phyloP scores from a whole-genome alignment of 2,797 vertebrate species.

The Cygnus olor region DNA sequence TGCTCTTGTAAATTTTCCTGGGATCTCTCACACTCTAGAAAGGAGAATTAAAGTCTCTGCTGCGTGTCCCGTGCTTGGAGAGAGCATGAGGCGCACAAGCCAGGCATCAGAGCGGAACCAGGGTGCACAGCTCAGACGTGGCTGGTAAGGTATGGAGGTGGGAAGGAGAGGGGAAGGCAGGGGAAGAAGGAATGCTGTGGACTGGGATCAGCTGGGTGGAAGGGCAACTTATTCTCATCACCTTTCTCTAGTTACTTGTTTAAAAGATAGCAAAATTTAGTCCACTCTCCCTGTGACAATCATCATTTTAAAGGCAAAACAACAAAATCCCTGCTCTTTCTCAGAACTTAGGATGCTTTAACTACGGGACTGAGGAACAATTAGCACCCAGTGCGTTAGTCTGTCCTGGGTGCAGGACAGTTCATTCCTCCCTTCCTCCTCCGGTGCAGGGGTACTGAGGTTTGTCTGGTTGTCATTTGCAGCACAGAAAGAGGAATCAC shows the following conservation, averaged over 20 bases:
- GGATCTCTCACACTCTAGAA: not conserved
- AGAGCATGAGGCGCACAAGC: not conserved
- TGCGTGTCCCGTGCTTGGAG: accelerated
- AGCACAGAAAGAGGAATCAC: not conserved
- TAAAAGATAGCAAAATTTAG: not conserved
- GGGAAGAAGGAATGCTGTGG: not conserved
- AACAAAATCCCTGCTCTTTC: not conserved
- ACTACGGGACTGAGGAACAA: not conserved
- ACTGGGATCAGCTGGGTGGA: not conserved
- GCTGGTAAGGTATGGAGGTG: not conserved
- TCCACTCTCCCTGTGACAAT: not conserved
- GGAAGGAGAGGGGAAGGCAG: too few relatives aligned
- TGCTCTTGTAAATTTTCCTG: not conserved
- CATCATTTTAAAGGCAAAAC: not conserved
- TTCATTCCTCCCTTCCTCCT: not conserved
- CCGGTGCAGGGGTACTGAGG: not conserved
- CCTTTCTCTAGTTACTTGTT: not conserved
- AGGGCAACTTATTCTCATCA: not conserved
- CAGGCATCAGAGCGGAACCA: not conserved
- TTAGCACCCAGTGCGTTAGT: not conserved
- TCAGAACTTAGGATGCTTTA: not conserved
- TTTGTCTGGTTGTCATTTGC: not conserved
- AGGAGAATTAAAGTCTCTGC: not conserved
- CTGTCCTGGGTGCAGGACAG: not conserved
- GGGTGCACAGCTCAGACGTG: accelerated